Conservation (phyloP, 2,113 vertebrate genomes). For the Ranitomeya variabilis region DNA sequence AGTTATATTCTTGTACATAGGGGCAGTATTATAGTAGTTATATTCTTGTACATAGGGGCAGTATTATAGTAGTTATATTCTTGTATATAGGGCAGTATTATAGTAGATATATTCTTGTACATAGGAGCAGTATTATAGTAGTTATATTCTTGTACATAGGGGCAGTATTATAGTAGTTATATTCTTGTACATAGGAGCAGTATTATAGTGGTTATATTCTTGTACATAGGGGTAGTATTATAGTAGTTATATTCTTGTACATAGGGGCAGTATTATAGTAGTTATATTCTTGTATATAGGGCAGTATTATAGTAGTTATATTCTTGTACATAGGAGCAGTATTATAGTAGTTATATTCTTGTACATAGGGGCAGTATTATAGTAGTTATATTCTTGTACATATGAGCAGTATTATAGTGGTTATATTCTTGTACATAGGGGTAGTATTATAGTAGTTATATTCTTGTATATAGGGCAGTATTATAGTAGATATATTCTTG, state of each 20-base stretch:
- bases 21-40: slow-evolving; percentile 6
- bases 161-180: background rate
- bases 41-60: background rate
- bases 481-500: background rate
- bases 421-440: background rate
- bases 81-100: no score
- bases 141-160: background rate
- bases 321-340: background rate
- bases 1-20: background rate
- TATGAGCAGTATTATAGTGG: no score
- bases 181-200: background rate
- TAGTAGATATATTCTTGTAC: background rate
- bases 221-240: background rate
- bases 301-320: background rate
- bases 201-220: background rate
- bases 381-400: background rate
- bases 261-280: no score
- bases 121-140: slow-evolving; percentile 8
- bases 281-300: background rate
- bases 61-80: slow-evolving; percentile 7
- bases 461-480: background rate
- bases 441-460: background rate
- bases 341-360: background rate
- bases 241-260: background rate
- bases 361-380: background rate